Percentiles rank a stretch among this genome's conserved stretches.
phyloP scores from a whole-genome alignment of 2,797 vertebrate genomes.

The Meda fulgida region DNA sequence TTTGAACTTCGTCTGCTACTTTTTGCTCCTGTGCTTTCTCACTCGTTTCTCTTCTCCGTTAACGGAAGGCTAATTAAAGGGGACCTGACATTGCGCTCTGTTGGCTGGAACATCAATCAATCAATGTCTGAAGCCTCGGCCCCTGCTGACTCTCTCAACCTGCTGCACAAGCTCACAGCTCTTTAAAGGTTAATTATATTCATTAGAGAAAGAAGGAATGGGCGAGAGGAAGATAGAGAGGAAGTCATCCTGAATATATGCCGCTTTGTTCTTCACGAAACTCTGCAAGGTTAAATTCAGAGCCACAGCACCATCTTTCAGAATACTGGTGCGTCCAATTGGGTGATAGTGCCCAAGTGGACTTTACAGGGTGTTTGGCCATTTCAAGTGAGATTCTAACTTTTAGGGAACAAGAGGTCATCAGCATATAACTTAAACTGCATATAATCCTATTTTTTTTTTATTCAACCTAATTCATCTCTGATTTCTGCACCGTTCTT shows the following conservation, averaged over 20 bases:
- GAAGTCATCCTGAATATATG: constrained; percentile 74
- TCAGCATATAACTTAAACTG: neutral
- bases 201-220: constrained; percentile 70
- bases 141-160: constrained; percentile 66
- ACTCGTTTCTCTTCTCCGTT: constrained; percentile 45
- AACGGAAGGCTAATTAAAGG: constrained; percentile 74
- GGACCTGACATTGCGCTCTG: constrained; percentile 73
- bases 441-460: neutral
- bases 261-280: constrained; percentile 57
- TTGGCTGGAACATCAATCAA: constrained; percentile 79
- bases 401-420: neutral
- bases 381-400: constrained; percentile 2
- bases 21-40: constrained; percentile 27
- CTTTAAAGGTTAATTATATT: constrained; percentile 83
- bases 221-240: constrained; percentile 54
- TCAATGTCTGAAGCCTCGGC: constrained; percentile 71
- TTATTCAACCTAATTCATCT: neutral
- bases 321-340: neutral
- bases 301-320: constrained; percentile 31
- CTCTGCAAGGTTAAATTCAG: constrained; percentile 62
- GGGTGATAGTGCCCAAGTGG: neutral
- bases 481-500: neutral
- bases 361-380: neutral
- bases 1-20: constrained; percentile 52
- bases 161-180: constrained; percentile 67